Evolutionary conservation across 2,113 vertebrate genomes (phyloP).

Genomic region (Stegostoma tigrinum): DNA sequence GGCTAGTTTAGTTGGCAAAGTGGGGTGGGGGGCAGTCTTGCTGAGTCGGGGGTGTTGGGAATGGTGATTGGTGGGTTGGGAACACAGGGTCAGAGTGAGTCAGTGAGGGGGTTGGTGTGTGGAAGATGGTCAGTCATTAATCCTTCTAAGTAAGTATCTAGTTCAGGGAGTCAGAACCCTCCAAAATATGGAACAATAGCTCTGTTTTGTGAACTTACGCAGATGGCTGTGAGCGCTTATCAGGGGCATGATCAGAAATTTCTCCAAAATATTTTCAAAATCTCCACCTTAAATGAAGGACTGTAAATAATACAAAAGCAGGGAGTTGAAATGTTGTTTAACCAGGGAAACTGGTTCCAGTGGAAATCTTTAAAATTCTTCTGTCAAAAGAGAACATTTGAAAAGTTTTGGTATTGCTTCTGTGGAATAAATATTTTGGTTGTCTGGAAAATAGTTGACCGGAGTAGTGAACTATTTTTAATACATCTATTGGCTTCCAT

Average conservation of each 20-base stretch:
- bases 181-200: no score
- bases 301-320: not conserved
- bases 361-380: not conserved
- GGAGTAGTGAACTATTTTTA: not conserved
- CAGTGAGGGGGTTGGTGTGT: no score
- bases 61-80: no score
- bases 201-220: no score
- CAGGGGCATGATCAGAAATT: not conserved
- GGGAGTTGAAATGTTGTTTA: not conserved
- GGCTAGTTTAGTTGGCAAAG: no score
- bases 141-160: no score
- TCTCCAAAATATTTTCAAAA: not conserved
- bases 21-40: no score
- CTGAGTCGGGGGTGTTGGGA: no score
- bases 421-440: not conserved
- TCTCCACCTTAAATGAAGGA: not conserved
- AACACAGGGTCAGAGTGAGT: no score
- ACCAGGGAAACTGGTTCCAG: not conserved
- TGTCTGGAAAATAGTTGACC: not conserved
- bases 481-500: not conserved
- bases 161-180: no score
- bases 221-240: no score
- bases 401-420: not conserved
- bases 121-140: no score
- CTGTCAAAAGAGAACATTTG: not conserved